Conservation (phyloP, 2,113 vertebrate species). For the Sceloporus tristichus region DNA sequence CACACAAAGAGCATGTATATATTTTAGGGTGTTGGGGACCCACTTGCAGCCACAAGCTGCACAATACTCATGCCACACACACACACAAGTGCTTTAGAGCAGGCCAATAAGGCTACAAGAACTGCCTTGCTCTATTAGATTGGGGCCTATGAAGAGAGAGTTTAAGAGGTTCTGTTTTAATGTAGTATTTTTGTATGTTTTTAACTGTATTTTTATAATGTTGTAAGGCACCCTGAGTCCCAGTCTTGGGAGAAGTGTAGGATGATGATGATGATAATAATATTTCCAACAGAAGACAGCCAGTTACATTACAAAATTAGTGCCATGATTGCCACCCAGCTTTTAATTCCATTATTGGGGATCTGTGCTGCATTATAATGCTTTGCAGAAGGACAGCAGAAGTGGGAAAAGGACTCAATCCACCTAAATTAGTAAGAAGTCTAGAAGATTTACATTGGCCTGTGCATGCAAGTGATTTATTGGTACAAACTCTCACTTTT, state of each 20-base stretch:
- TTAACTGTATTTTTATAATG: too few species aligned
- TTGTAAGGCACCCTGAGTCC: too few species aligned
- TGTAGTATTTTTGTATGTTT: too few species aligned
- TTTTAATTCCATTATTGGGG: conserved; percentile 51
- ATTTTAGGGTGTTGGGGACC: too few species aligned
- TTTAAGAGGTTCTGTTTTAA: too few species aligned
- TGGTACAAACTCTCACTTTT: conserved; percentile 69
- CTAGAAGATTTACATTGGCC: conserved; percentile 52
- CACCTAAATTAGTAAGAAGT: conserved; percentile 57
- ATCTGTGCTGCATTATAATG: conserved; percentile 54
- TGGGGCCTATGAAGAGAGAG: too few species aligned
- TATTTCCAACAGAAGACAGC: neutral
- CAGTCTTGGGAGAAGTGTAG: too few species aligned
- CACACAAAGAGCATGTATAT: too few species aligned
- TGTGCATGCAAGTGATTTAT: conserved; percentile 64
- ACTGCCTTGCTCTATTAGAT: neutral
- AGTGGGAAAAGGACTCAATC: conserved; percentile 37
- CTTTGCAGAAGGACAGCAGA: conserved; percentile 17
- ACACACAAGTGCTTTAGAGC: neutral
- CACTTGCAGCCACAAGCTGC: too few species aligned
- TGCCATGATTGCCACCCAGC: conserved; percentile 53
- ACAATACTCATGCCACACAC: too few species aligned
- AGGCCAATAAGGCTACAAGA: neutral
- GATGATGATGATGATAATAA: neutral
- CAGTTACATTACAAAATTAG: neutral